These are phyloP conservation scores for Lepilemur ruficaudatus DNA, from an alignment of 2,797 vertebrate genomes.

Conservation along the genomic window DNA sequence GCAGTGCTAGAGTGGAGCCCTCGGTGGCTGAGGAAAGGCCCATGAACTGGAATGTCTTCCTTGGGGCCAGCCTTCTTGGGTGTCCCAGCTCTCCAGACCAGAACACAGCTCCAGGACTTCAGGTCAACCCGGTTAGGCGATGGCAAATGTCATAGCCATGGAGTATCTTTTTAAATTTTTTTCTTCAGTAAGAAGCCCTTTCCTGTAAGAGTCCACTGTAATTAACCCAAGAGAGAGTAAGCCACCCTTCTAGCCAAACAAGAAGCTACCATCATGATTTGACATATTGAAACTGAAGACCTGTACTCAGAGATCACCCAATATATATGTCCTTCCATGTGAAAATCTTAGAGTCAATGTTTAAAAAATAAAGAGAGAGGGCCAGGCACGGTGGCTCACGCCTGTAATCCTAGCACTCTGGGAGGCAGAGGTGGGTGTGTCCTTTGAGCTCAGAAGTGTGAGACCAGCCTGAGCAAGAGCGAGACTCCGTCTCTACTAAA, in stretches of 20 bases:
- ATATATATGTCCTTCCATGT: background rate
- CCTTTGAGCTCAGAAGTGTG: too few relatives aligned
- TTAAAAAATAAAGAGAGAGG: background rate
- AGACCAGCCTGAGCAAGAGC: too few relatives aligned
- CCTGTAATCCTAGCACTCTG: too few relatives aligned
- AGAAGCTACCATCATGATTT: background rate
- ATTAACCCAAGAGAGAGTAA: conserved; percentile 70
- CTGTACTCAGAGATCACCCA: background rate
- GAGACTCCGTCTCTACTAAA: too few relatives aligned
- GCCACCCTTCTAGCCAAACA: conserved; percentile 6
- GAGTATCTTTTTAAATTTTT: background rate
- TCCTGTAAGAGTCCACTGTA: conserved; percentile 49
- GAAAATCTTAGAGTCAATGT: background rate
- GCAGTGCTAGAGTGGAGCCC: background rate
- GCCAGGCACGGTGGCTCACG: too few relatives aligned
- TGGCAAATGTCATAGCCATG: conserved; percentile 51
- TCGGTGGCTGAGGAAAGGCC: background rate
- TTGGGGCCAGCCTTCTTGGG: background rate
- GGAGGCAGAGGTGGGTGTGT: too few relatives aligned
- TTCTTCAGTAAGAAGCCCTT: conserved; percentile 19
- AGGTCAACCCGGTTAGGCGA: background rate
- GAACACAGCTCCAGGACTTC: background rate
- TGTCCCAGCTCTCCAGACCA: background rate
- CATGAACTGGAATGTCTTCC: background rate
- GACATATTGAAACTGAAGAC: conserved; percentile 31